phyloP scores from a whole-genome alignment of 2,888 invertebrate species.

The Corbicula japonica region DNA sequence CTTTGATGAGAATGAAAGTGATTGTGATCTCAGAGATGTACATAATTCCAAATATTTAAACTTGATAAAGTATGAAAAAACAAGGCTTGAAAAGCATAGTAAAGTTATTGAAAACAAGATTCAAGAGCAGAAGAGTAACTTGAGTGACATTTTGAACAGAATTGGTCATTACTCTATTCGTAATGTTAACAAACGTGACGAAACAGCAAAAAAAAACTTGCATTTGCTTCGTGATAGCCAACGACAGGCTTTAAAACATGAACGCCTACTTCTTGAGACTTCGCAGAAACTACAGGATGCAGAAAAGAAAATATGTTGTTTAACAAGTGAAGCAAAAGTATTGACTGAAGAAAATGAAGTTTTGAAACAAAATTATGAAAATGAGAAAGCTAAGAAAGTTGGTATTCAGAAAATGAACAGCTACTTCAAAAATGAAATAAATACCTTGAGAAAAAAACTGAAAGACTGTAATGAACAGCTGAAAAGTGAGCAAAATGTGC shows the following conservation, averaged over 20 bases:
- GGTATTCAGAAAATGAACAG: background rate
- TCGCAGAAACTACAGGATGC: background rate
- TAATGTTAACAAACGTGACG: slow-evolving; percentile 21
- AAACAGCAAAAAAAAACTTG: slow-evolving; percentile 18
- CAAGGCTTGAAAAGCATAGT: background rate
- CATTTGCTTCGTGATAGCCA: slow-evolving; percentile 9
- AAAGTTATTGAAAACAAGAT: background rate
- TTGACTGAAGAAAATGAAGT: background rate
- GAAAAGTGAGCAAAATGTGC: background rate
- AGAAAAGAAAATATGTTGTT: background rate
- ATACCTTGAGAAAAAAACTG: background rate
- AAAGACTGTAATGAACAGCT: slow-evolving; percentile 2
- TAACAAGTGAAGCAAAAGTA: background rate
- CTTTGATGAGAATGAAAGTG: background rate
- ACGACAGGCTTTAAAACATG: background rate
- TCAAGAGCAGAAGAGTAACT: background rate
- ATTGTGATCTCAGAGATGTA: background rate
- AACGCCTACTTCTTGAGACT: background rate
- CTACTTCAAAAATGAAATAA: background rate
- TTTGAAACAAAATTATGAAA: background rate
- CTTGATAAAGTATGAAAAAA: slow-evolving; percentile 6
- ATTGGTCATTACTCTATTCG: slow-evolving; percentile 21
- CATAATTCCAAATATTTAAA: slow-evolving; percentile 1
- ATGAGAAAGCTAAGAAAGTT: background rate
- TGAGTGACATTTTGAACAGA: background rate